phyloP scores from a whole-genome alignment of 2,888 invertebrate genomes.

The Sinotaia quadrata region DNA sequence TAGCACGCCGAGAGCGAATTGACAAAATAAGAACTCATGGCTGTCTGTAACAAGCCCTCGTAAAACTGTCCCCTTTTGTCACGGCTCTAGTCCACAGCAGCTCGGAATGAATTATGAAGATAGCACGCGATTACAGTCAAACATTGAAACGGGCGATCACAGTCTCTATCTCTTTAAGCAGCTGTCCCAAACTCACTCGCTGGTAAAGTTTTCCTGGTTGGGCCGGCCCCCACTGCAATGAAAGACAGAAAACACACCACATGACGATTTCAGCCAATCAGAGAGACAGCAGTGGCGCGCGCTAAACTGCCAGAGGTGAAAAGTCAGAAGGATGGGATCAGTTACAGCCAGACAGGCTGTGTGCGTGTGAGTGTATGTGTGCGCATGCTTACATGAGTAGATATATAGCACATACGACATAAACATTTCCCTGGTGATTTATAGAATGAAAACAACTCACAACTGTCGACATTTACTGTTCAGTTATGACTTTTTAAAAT shows the following conservation, averaged over 20 bases:
- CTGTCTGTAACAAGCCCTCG: constrained; percentile 44
- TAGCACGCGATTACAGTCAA: constrained; percentile 17
- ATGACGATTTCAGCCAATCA: constrained; percentile 12
- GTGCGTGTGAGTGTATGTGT: not conserved
- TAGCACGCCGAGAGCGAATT: constrained; percentile 67
- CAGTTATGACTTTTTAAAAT: too few relatives aligned
- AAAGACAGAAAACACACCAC: constrained; percentile 14
- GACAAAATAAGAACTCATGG: constrained; percentile 69
- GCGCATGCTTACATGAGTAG: not conserved
- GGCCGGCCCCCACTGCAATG: constrained; percentile 23
- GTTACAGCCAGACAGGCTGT: not conserved
- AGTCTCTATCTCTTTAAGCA: not conserved
- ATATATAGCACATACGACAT: too few relatives aligned
- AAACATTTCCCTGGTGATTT: too few relatives aligned
- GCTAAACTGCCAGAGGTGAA: constrained; percentile 10
- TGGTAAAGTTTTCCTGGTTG: not conserved
- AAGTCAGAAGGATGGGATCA: not conserved
- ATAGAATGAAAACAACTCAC: too few relatives aligned
- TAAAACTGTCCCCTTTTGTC: constrained; percentile 61
- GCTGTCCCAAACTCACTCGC: not conserved
- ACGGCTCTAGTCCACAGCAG: constrained; percentile 32
- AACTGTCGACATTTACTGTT: too few relatives aligned
- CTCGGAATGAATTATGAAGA: constrained; percentile 63
- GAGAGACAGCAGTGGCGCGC: constrained; percentile 6
- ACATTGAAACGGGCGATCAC: not conserved